phyloP scores from a whole-genome alignment of 2,797 vertebrate species.

The Lacerta agilis region DNA sequence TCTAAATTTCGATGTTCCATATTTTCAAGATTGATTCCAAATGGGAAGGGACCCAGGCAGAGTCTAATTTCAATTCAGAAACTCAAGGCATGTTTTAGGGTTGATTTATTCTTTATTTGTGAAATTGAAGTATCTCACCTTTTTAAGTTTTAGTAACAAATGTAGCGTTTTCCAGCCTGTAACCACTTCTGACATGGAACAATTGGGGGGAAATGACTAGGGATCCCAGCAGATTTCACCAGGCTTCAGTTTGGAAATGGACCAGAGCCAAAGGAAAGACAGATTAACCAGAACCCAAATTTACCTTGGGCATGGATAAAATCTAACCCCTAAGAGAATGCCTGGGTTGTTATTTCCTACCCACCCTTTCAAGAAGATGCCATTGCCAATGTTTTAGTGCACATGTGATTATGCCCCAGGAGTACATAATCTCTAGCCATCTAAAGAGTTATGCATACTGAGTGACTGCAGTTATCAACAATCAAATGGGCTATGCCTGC shows the following conservation, averaged over 20 bases:
- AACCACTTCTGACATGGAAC: too few relatives aligned
- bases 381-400: background rate
- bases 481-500: background rate
- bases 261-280: background rate
- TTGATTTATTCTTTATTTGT: too few relatives aligned
- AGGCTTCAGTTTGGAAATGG: background rate
- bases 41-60: background rate
- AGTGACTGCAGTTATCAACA: background rate
- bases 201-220: too few relatives aligned
- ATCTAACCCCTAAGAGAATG: background rate
- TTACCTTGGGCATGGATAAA: background rate
- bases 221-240: background rate
- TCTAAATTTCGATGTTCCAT: background rate
- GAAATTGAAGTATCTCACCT: too few relatives aligned
- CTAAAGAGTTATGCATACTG: background rate
- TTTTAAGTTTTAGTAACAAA: too few relatives aligned
- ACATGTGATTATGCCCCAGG: background rate
- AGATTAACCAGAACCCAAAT: too few relatives aligned
- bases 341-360: background rate
- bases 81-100: too few relatives aligned
- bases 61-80: background rate
- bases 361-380: background rate
- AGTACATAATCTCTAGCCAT: background rate
- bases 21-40: background rate
- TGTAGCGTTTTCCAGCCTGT: too few relatives aligned